Evolutionary conservation across 2,797 vertebrate species (phyloP).

Genomic region (Phoeniculus purpureus): DNA sequence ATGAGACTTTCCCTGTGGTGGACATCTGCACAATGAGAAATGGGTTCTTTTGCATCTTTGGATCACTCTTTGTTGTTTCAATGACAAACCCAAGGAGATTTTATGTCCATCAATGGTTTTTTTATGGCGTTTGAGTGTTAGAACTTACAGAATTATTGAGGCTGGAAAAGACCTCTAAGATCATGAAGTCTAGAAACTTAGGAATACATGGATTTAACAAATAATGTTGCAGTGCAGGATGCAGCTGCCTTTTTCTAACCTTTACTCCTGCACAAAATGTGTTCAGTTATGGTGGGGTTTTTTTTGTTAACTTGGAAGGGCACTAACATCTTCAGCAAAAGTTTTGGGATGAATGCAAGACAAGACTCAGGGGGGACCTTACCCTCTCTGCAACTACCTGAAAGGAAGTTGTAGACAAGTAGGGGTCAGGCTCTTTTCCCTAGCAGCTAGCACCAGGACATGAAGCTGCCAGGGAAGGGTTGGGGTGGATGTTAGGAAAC

Average conservation of each 20-base stretch:
- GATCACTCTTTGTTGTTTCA: neutral
- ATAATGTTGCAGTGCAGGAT: neutral
- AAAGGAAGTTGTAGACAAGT: too few relatives aligned
- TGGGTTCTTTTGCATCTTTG: neutral
- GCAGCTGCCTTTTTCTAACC: neutral
- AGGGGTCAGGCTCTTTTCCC: too few relatives aligned
- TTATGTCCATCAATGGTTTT: neutral
- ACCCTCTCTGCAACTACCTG: too few relatives aligned
- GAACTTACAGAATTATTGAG: neutral
- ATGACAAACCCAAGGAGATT: neutral
- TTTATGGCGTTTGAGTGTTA: neutral
- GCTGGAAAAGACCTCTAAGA: too few relatives aligned
- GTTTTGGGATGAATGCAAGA: too few relatives aligned
- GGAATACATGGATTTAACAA: neutral
- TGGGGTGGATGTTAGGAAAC: too few relatives aligned
- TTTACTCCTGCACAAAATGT: neutral
- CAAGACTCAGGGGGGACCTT: too few relatives aligned
- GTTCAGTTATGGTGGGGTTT: neutral
- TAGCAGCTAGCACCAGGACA: too few relatives aligned
- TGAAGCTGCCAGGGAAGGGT: too few relatives aligned
- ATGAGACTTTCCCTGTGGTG: neutral
- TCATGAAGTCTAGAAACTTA: too few relatives aligned
- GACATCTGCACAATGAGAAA: neutral
- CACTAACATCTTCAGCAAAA: neutral
- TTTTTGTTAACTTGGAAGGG: neutral